These are phyloP conservation scores for Spea multiplicata DNA, from an alignment of 2,113 vertebrate species.

Conservation along the genomic window DNA sequence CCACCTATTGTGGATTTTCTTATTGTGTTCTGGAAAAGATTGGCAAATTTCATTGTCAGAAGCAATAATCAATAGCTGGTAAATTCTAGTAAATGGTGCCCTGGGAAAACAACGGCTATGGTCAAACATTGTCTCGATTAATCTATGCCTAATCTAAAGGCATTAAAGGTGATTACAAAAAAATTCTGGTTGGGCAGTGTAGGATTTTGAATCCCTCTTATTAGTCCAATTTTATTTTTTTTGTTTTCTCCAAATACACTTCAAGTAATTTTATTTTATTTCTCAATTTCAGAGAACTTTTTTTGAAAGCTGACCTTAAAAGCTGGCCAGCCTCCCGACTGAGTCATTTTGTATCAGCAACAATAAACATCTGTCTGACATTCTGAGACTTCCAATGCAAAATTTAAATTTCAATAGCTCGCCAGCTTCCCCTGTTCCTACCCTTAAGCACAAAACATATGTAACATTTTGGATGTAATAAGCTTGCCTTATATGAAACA, in stretches of 20 bases:
- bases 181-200: conserved; percentile 52
- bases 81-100: neutral
- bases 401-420: conserved; percentile 46
- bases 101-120: neutral
- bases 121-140: conserved; percentile 26
- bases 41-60: neutral
- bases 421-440: conserved; percentile 42
- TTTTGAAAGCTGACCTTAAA: conserved; percentile 46
- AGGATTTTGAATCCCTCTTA: conserved; percentile 8
- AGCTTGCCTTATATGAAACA: conserved; percentile 31
- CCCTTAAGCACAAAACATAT: conserved; percentile 46
- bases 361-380: conserved; percentile 49
- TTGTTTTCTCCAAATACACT: conserved; percentile 27
- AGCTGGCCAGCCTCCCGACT: conserved; percentile 38
- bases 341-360: conserved; percentile 49
- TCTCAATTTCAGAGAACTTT: conserved; percentile 32
- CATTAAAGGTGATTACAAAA: conserved; percentile 4
- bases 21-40: neutral
- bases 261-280: conserved; percentile 44
- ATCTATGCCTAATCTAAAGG: conserved; percentile 16
- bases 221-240: neutral
- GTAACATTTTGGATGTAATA: conserved; percentile 45
- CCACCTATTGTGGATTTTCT: no score
- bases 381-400: conserved; percentile 45
- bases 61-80: neutral